Conservation (phyloP, 2,888 invertebrate genomes). For the Julus scandinavius region DNA sequence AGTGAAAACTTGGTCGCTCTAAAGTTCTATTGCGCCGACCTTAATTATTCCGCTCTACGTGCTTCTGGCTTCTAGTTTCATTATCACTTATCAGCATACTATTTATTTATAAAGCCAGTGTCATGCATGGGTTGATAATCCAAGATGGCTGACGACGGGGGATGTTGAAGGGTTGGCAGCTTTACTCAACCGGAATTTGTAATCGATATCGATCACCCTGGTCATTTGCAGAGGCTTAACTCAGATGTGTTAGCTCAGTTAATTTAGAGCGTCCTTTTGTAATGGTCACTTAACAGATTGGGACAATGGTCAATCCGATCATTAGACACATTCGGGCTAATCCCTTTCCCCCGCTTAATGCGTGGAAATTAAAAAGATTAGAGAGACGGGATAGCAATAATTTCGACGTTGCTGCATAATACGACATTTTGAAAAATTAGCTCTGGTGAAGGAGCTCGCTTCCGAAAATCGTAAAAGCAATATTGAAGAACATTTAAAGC, state of each 20-base stretch:
- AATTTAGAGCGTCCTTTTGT: background rate
- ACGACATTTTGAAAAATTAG: background rate
- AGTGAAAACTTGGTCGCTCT: background rate
- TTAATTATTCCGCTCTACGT: background rate
- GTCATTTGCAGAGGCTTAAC: slow-evolving; percentile 1
- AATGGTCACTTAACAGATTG: slow-evolving; percentile 18
- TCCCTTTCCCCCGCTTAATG: background rate
- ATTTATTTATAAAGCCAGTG: background rate
- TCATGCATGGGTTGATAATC: background rate
- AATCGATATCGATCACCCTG: slow-evolving; percentile 10
- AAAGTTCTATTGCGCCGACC: background rate
- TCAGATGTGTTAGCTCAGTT: background rate
- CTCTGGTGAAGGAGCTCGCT: background rate
- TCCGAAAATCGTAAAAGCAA: background rate
- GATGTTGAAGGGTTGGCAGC: background rate
- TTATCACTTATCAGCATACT: background rate
- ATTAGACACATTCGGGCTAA: slow-evolving; percentile 11
- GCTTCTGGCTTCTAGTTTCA: background rate
- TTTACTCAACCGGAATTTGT: background rate
- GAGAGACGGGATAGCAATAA: background rate
- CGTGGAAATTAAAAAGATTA: slow-evolving; percentile 2
- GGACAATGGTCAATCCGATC: slow-evolving; percentile 2
- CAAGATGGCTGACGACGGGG: background rate
- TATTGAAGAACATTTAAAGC: background rate
- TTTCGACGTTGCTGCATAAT: background rate